Conservation (phyloP, 2,888 invertebrate species). For the Amiota minor region DNA sequence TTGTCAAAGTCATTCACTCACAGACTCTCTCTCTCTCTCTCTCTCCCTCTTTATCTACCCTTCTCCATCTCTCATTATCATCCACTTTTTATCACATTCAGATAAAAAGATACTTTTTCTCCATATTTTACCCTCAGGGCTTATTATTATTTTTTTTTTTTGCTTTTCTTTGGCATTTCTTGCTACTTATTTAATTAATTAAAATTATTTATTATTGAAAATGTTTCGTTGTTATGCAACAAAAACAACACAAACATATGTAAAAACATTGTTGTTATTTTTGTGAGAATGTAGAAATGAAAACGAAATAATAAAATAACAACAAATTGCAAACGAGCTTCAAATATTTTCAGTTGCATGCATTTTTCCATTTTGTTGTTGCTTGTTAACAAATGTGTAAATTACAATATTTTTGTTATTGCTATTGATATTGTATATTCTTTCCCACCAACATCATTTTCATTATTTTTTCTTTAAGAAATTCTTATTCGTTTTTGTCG, state of each 20-base stretch:
- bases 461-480: too few species aligned
- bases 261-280: too few species aligned
- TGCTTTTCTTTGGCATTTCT: constrained; percentile 17
- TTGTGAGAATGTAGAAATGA: too few species aligned
- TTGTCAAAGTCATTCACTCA: constrained; percentile 22
- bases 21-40: constrained; percentile 36
- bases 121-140: too few species aligned
- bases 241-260: constrained; percentile 34
- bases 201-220: constrained; percentile 63
- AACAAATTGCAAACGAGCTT: constrained; percentile 62
- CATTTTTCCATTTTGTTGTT: constrained; percentile 45
- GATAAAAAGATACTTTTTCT: too few species aligned
- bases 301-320: too few species aligned
- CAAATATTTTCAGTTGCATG: constrained; percentile 60
- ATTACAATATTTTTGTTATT: constrained; percentile 48
- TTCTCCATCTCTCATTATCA: too few species aligned
- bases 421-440: constrained; percentile 14
- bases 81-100: too few species aligned
- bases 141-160: constrained; percentile 17
- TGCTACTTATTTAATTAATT: constrained; percentile 53
- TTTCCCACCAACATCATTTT: background rate
- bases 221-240: background rate
- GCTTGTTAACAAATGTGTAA: constrained; percentile 57
- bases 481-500: too few species aligned
- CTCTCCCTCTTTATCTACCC: too few species aligned